Evolutionary conservation across 2,113 vertebrate genomes (phyloP).

Genomic region (Salvelinus namaycush): DNA sequence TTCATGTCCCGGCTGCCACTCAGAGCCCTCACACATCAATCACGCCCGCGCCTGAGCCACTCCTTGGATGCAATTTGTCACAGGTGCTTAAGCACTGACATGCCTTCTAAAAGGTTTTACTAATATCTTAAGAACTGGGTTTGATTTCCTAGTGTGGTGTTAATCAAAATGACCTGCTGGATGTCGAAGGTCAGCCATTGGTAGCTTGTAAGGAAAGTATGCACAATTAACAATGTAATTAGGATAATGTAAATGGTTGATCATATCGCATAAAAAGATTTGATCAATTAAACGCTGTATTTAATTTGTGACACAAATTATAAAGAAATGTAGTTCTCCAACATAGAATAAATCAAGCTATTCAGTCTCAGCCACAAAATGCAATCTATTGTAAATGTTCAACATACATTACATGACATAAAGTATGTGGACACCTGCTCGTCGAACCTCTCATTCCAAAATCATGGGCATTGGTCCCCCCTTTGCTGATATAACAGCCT

Average conservation of each 20-base stretch:
- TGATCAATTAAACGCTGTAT: too few species aligned
- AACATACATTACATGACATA: too few species aligned
- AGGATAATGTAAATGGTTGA: slow-evolving; percentile 39
- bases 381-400: too few species aligned
- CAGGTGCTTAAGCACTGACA: slow-evolving; percentile 60
- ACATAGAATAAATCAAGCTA: too few species aligned
- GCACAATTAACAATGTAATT: slow-evolving; percentile 33
- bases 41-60: slow-evolving; percentile 52
- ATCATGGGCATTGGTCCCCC: too few species aligned
- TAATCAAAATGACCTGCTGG: slow-evolving; percentile 62
- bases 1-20: slow-evolving; percentile 65
- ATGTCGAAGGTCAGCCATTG: slow-evolving; percentile 45
- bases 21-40: slow-evolving; percentile 66
- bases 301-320: too few species aligned
- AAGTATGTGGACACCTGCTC: too few species aligned
- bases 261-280: not conserved
- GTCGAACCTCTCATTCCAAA: too few species aligned
- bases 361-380: too few species aligned
- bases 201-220: slow-evolving; percentile 14
- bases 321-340: too few species aligned
- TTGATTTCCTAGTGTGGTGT: slow-evolving; percentile 49
- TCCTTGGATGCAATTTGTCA: slow-evolving; percentile 64
- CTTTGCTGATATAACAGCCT: too few species aligned
- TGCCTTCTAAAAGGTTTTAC: slow-evolving; percentile 55
- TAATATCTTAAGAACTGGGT: slow-evolving; percentile 57